Evolutionary conservation across 2,797 vertebrate species (phyloP).

Genomic region (Agapornis canus): DNA sequence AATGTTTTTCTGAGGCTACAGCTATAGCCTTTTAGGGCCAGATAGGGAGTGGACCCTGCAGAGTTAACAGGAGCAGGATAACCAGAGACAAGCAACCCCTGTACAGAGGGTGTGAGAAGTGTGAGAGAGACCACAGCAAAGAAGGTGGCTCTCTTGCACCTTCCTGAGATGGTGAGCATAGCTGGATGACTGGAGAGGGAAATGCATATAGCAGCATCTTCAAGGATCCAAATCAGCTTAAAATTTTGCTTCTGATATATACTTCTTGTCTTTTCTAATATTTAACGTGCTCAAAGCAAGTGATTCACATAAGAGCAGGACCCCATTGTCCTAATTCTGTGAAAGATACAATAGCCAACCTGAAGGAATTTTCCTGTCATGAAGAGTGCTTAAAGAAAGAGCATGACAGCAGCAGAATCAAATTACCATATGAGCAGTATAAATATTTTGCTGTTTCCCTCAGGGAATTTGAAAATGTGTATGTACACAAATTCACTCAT

Average conservation of each 20-base stretch:
- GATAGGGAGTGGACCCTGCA: neutral
- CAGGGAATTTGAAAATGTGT: neutral
- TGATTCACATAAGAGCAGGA: fast-evolving
- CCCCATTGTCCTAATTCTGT: neutral
- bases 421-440: neutral
- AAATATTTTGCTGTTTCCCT: neutral
- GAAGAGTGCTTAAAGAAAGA: neutral
- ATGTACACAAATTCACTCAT: neutral
- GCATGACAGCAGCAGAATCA: neutral
- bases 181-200: neutral
- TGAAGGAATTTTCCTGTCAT: neutral
- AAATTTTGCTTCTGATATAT: neutral
- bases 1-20: neutral
- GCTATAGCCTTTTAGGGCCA: neutral
- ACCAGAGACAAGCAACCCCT: neutral
- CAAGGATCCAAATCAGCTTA: neutral
- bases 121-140: neutral
- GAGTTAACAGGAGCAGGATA: neutral
- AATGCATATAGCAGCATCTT: neutral
- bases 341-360: neutral
- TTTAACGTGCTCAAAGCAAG: neutral
- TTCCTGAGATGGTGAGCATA: neutral
- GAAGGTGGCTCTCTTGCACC: neutral
- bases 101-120: neutral
- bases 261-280: neutral